These are phyloP conservation scores for Sardinella longiceps DNA, from an alignment of 2,797 vertebrate genomes.

Conservation along the genomic window DNA sequence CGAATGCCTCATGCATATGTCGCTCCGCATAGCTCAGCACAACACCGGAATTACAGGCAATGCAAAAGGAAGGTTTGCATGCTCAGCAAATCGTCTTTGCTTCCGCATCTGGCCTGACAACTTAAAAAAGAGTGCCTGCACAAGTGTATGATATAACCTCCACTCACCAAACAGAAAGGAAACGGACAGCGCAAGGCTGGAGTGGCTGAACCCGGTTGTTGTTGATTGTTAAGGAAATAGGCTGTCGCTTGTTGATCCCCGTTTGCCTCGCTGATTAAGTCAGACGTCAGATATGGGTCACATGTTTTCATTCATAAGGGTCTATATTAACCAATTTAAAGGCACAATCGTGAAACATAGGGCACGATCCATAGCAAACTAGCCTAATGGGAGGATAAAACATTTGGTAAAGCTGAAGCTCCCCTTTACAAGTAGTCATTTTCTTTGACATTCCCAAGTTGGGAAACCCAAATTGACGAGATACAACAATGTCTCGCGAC, in stretches of 20 bases:
- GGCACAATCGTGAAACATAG: constrained; percentile 56
- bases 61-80: constrained; percentile 36
- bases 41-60: neutral
- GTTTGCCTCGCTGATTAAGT: constrained; percentile 68
- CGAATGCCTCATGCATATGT: constrained; percentile 43
- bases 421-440: too few species aligned
- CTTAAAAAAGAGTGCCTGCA: neutral
- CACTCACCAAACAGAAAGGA: constrained; percentile 53
- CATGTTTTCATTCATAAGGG: constrained; percentile 96
- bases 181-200: constrained; percentile 21
- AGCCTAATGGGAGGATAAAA: too few species aligned
- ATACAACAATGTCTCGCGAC: too few species aligned
- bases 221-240: constrained; percentile 41
- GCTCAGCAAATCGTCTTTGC: constrained; percentile 53
- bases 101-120: neutral
- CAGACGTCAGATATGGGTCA: constrained; percentile 94
- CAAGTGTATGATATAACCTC: neutral
- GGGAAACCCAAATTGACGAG: too few species aligned
- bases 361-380: too few species aligned
- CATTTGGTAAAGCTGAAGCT: too few species aligned
- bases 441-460: too few species aligned
- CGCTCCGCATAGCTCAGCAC: constrained; percentile 19
- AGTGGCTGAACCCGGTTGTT: constrained; percentile 36
- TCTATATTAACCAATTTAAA: constrained; percentile 73
- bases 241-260: constrained; percentile 65